Conservation (phyloP, 1,140 invertebrate genomes). For the Tetramorium alpestre region DNA sequence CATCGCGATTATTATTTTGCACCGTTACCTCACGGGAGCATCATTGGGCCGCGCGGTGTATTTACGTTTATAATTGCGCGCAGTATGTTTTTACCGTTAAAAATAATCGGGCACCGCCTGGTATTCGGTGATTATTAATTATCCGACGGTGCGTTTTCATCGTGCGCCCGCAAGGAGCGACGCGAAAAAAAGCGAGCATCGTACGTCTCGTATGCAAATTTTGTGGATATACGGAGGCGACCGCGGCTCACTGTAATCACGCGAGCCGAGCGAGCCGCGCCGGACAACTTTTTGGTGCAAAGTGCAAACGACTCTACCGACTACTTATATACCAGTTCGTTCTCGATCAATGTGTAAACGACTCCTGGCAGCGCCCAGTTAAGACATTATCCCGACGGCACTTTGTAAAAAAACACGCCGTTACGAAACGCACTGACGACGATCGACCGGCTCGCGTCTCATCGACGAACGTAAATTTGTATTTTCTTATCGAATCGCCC, state of each 20-base stretch:
- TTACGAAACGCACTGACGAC: slow-evolving; percentile 62
- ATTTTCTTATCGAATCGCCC: slow-evolving; percentile 60
- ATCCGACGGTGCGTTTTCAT: slow-evolving; percentile 36
- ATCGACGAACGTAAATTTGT: slow-evolving; percentile 49
- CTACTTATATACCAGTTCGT: slow-evolving; percentile 69
- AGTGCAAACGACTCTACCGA: slow-evolving; percentile 71
- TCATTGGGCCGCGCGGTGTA: slow-evolving; percentile 1
- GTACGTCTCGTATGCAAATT: slow-evolving; percentile 67
- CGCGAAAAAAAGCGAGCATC: slow-evolving; percentile 9
- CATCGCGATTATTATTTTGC: slow-evolving; percentile 51
- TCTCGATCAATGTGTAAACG: slow-evolving; percentile 72
- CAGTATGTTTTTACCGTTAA: slow-evolving; percentile 41
- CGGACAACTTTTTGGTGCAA: slow-evolving; percentile 66
- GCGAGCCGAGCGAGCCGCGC: slow-evolving; percentile 13
- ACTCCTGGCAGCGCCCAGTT: slow-evolving; percentile 62
- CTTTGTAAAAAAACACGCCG: slow-evolving; percentile 65
- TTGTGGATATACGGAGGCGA: slow-evolving; percentile 35
- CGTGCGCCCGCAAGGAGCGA: background rate
- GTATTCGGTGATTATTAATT: slow-evolving; percentile 62
- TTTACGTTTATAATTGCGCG: slow-evolving; percentile 29
- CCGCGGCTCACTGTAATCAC: slow-evolving; percentile 46
- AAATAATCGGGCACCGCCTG: slow-evolving; percentile 20
- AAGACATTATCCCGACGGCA: slow-evolving; percentile 74
- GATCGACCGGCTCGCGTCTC: slow-evolving; percentile 35
- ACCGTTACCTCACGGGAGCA: slow-evolving; percentile 9